phyloP scores from a whole-genome alignment of 2,888 invertebrate genomes.

The Tachina fera region DNA sequence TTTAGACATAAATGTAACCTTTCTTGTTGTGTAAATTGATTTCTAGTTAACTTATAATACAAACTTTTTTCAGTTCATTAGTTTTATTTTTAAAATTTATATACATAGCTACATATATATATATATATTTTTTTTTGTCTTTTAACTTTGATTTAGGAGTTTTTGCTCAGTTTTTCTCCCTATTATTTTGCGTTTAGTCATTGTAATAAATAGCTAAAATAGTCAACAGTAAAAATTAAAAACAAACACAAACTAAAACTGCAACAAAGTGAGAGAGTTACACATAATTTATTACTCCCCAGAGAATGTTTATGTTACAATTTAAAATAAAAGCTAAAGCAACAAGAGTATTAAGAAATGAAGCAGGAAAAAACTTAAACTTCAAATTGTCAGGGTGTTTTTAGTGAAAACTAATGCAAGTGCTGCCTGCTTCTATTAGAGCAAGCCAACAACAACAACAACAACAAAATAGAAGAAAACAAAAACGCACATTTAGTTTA shows the following conservation, averaged over 20 bases:
- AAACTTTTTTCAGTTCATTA: constrained; percentile 13
- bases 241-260: constrained; percentile 51
- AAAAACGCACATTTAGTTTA: constrained; percentile 56
- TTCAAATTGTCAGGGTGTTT: constrained; percentile 34
- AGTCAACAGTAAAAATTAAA: constrained; percentile 58
- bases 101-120: too few species aligned
- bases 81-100: constrained; percentile 10
- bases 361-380: neutral
- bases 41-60: neutral
- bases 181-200: constrained; percentile 66
- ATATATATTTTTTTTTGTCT: neutral
- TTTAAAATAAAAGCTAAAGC: constrained; percentile 65
- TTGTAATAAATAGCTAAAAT: constrained; percentile 66
- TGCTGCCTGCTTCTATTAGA: constrained; percentile 35
- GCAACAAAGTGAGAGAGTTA: constrained; percentile 68
- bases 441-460: neutral
- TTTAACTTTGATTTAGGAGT: constrained; percentile 31
- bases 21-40: neutral
- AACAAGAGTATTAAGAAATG: constrained; percentile 62
- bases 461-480: constrained; percentile 31
- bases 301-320: constrained; percentile 71
- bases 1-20: neutral
- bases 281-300: constrained; percentile 73
- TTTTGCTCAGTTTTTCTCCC: constrained; percentile 52
- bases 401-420: constrained; percentile 45